Evolutionary conservation across 1,140 invertebrate species (phyloP).

Genomic region (Bombus breviceps): DNA sequence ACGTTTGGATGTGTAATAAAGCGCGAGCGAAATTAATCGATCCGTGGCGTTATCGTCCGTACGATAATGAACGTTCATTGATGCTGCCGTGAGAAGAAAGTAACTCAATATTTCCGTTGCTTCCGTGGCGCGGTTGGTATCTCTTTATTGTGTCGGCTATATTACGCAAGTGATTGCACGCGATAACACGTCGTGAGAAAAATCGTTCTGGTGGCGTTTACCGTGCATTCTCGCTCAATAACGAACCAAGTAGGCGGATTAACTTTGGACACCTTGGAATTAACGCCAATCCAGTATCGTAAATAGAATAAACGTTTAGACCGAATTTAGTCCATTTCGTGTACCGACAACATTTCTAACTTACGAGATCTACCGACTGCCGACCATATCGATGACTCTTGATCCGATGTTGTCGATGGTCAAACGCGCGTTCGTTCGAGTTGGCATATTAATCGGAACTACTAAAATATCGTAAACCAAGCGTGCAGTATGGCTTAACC

Average conservation of each 20-base stretch:
- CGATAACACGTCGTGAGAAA: constrained; percentile 59
- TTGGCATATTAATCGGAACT: background rate
- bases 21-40: background rate
- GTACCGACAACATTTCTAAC: too few relatives aligned
- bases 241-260: constrained; percentile 29
- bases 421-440: too few relatives aligned
- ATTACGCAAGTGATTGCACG: constrained; percentile 51
- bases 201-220: constrained; percentile 19
- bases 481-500: background rate
- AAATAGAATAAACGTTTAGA: constrained; percentile 28
- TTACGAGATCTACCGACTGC: too few relatives aligned
- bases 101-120: constrained; percentile 23
- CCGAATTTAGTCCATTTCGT: constrained; percentile 21
- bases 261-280: constrained; percentile 37
- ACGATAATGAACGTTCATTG: background rate
- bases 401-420: background rate
- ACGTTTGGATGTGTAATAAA: background rate
- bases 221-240: constrained; percentile 32
- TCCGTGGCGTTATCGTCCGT: too few relatives aligned
- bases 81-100: constrained; percentile 29
- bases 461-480: background rate
- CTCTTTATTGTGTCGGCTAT: constrained; percentile 26
- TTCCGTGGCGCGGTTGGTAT: background rate
- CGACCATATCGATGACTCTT: background rate
- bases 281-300: constrained; percentile 1